Percentiles rank a stretch among this genome's conserved stretches.
phyloP scores from a whole-genome alignment of 2,888 invertebrate species.

The Meiosimyza decipiens region DNA sequence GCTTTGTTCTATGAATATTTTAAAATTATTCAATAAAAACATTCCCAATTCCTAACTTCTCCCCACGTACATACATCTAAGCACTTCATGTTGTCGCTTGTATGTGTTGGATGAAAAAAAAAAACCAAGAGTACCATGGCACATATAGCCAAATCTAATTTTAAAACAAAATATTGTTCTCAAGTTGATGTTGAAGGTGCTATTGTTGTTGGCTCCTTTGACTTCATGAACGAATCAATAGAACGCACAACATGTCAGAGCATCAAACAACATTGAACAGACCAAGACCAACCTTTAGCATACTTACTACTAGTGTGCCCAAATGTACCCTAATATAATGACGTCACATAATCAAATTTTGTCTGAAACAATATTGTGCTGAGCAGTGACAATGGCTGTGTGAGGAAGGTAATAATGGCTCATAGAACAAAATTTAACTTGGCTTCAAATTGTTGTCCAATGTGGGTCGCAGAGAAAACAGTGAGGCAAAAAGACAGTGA shows the following conservation, averaged over 20 bases:
- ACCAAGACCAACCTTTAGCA: constrained; percentile 13
- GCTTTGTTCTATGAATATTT: too few relatives aligned
- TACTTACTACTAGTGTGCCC: constrained; percentile 12
- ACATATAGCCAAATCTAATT: constrained; percentile 38
- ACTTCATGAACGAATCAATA: not conserved
- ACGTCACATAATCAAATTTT: constrained; percentile 56
- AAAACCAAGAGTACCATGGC: constrained; percentile 25
- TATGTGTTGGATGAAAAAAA: not conserved
- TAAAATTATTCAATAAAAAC: too few relatives aligned
- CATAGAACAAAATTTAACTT: not conserved
- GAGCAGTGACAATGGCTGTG: not conserved
- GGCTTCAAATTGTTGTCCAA: constrained; percentile 12
- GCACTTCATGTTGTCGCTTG: too few relatives aligned
- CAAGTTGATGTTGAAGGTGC: too few relatives aligned
- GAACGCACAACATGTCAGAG: not conserved
- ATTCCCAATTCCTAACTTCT: too few relatives aligned
- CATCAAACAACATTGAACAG: constrained; percentile 1
- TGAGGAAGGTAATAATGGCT: not conserved
- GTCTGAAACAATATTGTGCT: constrained; percentile 47
- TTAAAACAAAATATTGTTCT: constrained; percentile 37
- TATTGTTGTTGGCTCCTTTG: not conserved
- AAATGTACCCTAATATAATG: constrained; percentile 48
- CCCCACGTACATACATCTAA: too few relatives aligned
- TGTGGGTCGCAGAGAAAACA: not conserved
- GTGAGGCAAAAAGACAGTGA: not conserved